Conservation (phyloP, 1,140 invertebrate genomes). For the Apis mellifera region Amel_HAv3.1 CM009944.2:8601501-8602000, state of each 20-base stretch:
- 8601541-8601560: too few species aligned
- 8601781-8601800: constrained; percentile 44
- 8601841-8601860: constrained; percentile 70
- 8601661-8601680: constrained; percentile 30
- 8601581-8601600: too few species aligned
- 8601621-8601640: not conserved
- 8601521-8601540: too few species aligned
- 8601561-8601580: too few species aligned
- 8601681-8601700: constrained; percentile 71
- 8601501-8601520: not conserved
- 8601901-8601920: constrained; percentile 13
- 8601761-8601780: constrained; percentile 67
- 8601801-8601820: constrained; percentile 30
- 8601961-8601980: constrained; percentile 5
- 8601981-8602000: not conserved
- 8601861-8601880: constrained; percentile 42
- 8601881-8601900: constrained; percentile 16
- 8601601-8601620: not conserved
- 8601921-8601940: not conserved
- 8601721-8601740: constrained; percentile 75
- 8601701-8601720: constrained; percentile 76
- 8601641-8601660: not conserved
- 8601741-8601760: constrained; percentile 80
- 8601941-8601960: constrained; percentile 53
- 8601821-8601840: constrained; percentile 38